Conservation (phyloP, 2,113 vertebrate species). For the Pipra filicauda region DNA sequence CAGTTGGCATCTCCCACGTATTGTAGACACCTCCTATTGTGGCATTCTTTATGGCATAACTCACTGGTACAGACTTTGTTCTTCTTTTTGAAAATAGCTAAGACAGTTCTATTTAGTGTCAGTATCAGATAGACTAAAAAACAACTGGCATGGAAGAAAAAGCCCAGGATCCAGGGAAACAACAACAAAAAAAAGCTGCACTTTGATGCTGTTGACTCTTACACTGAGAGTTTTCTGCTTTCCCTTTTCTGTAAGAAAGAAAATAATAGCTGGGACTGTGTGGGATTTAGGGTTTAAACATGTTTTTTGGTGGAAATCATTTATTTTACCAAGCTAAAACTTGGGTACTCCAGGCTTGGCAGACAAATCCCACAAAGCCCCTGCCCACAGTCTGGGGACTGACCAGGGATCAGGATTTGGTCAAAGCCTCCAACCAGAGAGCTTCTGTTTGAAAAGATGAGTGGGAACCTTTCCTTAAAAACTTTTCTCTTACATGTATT, state of each 20-base stretch:
- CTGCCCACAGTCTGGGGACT: not conserved
- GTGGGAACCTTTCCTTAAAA: not conserved
- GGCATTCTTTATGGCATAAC: not conserved
- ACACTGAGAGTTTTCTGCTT: not conserved
- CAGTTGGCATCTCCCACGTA: not conserved
- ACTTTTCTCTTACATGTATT: not conserved
- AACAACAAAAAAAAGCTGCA: not conserved
- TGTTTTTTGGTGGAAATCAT: not conserved
- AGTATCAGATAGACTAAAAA: not conserved
- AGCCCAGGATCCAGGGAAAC: not conserved
- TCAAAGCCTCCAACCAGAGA: not conserved
- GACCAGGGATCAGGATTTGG: not conserved
- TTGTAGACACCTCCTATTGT: not conserved
- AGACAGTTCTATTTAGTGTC: not conserved
- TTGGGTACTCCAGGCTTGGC: not conserved
- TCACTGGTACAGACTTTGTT: not conserved
- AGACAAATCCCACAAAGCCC: not conserved
- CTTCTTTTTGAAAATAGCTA: not conserved
- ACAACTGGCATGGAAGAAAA: not conserved
- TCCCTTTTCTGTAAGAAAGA: not conserved
- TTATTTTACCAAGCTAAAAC: not conserved
- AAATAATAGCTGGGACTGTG: not conserved
- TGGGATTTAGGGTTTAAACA: not conserved
- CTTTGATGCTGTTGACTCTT: not conserved
- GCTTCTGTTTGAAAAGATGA: not conserved